A percentile compares a stretch with the other conserved stretches of the same genome.
Evolutionary conservation across 2,113 vertebrate genomes (phyloP).

Genomic region (Sminthopsis crassicaudata): DNA sequence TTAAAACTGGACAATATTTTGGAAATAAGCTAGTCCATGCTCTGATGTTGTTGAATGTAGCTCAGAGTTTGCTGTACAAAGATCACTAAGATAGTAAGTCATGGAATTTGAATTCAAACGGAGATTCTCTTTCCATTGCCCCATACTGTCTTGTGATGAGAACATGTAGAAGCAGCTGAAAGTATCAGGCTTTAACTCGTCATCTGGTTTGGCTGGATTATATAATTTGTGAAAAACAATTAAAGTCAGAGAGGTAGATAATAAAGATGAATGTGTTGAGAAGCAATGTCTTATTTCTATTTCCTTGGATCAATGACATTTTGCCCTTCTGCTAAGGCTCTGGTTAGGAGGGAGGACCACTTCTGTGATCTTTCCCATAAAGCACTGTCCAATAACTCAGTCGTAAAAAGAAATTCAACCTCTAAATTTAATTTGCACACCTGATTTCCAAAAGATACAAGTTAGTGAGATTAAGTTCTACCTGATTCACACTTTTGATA

Average conservation of each 20-base stretch:
- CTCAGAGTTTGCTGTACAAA: not conserved
- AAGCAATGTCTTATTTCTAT: not conserved
- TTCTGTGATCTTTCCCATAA: not conserved
- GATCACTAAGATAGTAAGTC: not conserved
- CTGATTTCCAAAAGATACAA: not conserved
- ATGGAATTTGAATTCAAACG: not conserved
- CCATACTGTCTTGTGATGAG: not conserved
- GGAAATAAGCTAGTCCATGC: not conserved
- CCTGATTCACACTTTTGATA: not conserved
- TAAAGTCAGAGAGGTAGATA: not conserved
- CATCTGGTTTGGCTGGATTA: not conserved
- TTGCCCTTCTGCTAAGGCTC: too few relatives aligned
- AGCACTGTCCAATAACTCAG: not conserved
- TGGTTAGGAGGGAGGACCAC: too few relatives aligned
- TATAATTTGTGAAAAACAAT: not conserved
- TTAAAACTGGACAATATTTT: not conserved
- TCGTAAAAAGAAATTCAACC: not conserved
- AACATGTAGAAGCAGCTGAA: not conserved
- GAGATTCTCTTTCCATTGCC: not conserved
- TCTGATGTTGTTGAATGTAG: not conserved
- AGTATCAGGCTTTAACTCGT: not conserved
- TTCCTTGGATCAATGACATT: too few relatives aligned
- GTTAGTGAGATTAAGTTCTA: not conserved
- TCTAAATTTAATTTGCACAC: not conserved
- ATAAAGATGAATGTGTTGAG: not conserved